These are phyloP conservation scores for Xylota sylvarum DNA, from an alignment of 2,888 invertebrate species.

Conservation along the genomic window DNA sequence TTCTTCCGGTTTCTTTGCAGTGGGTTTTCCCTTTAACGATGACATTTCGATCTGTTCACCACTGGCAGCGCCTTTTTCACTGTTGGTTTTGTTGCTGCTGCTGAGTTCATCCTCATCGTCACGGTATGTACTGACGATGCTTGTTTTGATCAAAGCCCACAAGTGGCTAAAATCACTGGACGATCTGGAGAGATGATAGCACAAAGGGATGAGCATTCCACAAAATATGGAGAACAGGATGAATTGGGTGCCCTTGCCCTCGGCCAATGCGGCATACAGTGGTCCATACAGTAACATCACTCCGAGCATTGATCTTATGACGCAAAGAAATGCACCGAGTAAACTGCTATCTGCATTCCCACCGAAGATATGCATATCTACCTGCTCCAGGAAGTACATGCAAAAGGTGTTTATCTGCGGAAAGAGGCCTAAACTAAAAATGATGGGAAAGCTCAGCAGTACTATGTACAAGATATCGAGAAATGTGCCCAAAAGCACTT, in stretches of 20 bases:
- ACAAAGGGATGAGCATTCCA: constrained; percentile 93
- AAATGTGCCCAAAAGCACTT: constrained; percentile 88
- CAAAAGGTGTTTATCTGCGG: constrained; percentile 98
- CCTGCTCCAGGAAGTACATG: constrained; percentile 98
- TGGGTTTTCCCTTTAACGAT: constrained; percentile 78
- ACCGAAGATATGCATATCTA: constrained; percentile 95
- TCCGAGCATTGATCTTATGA: constrained; percentile 92
- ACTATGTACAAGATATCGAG: constrained; percentile 92
- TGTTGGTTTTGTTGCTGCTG: constrained; percentile 46
- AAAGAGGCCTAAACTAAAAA: constrained; percentile 97
- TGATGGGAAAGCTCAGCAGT: constrained; percentile 95
- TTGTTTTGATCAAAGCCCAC: constrained; percentile 93
- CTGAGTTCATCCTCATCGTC: constrained; percentile 87
- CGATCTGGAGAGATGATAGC: constrained; percentile 96
- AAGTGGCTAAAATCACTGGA: constrained; percentile 96
- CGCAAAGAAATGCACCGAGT: constrained; percentile 90
- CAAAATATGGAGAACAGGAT: constrained; percentile 97
- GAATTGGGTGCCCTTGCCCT: constrained; percentile 94
- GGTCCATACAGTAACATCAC: constrained; percentile 93
- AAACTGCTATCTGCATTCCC: constrained; percentile 95
- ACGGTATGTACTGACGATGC: constrained; percentile 90
- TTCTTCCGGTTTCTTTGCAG: constrained; percentile 12
- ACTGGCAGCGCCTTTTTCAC: constrained; percentile 66
- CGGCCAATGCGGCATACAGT: constrained; percentile 93
- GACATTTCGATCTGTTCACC: constrained; percentile 82